phyloP scores from a whole-genome alignment of 2,113 vertebrate species.

The Prinia subflava region DNA sequence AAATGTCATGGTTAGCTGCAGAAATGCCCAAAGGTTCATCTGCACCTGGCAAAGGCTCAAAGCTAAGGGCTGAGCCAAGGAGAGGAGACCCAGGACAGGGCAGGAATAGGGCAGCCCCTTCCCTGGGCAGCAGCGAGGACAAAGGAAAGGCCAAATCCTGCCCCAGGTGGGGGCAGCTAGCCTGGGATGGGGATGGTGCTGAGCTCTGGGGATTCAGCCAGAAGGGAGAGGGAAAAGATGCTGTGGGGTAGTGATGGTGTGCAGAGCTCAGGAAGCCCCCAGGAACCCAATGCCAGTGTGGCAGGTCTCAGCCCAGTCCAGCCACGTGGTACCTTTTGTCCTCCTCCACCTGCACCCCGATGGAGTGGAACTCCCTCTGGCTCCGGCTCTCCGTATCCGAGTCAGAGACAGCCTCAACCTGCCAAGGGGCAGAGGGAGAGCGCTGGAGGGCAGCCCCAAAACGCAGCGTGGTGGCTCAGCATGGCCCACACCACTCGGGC shows the following conservation, averaged over 20 bases:
- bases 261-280: accelerated
- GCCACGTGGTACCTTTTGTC: slow-evolving; percentile 83
- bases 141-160: not conserved
- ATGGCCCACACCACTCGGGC: accelerated
- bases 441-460: not conserved
- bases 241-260: accelerated
- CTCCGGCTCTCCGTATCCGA: slow-evolving; percentile 90
- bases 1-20: not conserved
- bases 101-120: not conserved
- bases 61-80: not conserved
- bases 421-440: not conserved
- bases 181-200: not conserved
- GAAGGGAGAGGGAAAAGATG: not conserved
- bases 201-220: not conserved
- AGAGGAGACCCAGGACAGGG: accelerated
- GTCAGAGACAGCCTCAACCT: slow-evolving; percentile 96
- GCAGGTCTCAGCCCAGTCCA: not conserved
- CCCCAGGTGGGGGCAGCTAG: not conserved
- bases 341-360: slow-evolving; percentile 97
- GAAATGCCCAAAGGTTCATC: not conserved
- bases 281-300: not conserved
- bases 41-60: not conserved
- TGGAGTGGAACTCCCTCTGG: slow-evolving; percentile 94
- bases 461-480: accelerated
- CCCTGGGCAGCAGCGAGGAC: not conserved